Percentiles rank a stretch among this genome's conserved stretches.
These are phyloP conservation scores for Pemphredon lugubris DNA, from an alignment of 2,888 invertebrate genomes.

Conservation along the genomic window DNA sequence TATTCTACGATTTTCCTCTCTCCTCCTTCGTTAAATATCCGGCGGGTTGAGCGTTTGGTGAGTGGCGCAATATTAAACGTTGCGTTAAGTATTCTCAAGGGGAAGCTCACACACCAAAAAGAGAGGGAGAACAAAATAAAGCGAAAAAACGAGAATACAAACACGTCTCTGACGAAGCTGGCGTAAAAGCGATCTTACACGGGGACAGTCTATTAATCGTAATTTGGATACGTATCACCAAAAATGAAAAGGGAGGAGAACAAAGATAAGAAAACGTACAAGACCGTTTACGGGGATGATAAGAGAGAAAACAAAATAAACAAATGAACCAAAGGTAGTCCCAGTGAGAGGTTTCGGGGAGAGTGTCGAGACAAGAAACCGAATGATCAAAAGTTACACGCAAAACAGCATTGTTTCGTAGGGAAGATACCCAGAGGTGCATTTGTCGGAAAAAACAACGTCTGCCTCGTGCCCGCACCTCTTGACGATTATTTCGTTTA, in stretches of 20 bases:
- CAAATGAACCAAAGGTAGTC: slow-evolving; percentile 20
- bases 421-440: slow-evolving; percentile 78
- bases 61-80: too few relatives aligned
- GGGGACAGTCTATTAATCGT: too few relatives aligned
- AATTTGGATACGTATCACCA: neutral
- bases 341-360: slow-evolving; percentile 58
- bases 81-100: too few relatives aligned
- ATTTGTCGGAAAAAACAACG: slow-evolving; percentile 74
- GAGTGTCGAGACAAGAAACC: slow-evolving; percentile 64
- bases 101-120: too few relatives aligned
- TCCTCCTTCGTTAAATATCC: too few relatives aligned
- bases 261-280: neutral
- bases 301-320: slow-evolving; percentile 7
- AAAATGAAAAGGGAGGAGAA: too few relatives aligned
- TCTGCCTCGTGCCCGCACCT: slow-evolving; percentile 52
- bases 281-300: neutral
- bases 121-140: too few relatives aligned
- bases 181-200: slow-evolving; percentile 1
- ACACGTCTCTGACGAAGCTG: neutral
- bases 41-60: too few relatives aligned
- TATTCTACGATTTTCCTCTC: too few relatives aligned
- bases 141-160: too few relatives aligned
- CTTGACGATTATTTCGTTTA: slow-evolving; percentile 54
- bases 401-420: slow-evolving; percentile 58
- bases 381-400: slow-evolving; percentile 56